Evolutionary conservation across 2,113 vertebrate genomes (phyloP), one percentile per base, ranked within the genome.

Genomic region (Limanda limanda): DNA sequence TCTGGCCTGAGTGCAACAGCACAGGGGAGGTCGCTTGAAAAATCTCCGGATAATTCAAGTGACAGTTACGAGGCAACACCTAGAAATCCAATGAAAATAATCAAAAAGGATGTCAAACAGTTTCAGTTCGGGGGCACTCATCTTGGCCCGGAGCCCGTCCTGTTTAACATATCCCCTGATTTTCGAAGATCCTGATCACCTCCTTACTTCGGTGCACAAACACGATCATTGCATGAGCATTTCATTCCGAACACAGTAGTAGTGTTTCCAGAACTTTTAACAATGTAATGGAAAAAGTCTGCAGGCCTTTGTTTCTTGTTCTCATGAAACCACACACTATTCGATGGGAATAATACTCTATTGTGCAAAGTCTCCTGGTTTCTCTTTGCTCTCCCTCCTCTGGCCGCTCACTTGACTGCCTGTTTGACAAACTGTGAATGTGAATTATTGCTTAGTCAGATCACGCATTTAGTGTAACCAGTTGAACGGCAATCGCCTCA

Each of bases 281-380:
- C 60, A 85, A 68, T 75, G 79, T 71, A 82, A 76, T 85, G 89
- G 85, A 90, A 91, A 92, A 91, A 61, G 81, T 89, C 88, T 86
- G 79, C 73, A 83, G 80, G 68, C 77, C 83, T 86, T 84, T 86
- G 68, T 82, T 81, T 48, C 47, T 76, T 67, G 63, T 78, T 83
- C 76, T 86, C 61, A 72, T 80, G 76, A 88, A 90, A 80, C 72
- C 72, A 57, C 68, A 71, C 37, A 78, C 48, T 13, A 48, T 74
- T 68, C 51, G 70, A 86, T 76, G 75, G 79, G 59, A 90, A 89
- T 84, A 88, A 81, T 82, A 59, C 70, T 65, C 76, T 90, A 81
- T 83, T 88, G 57, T 82, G 71, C 71, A 84, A 85, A 47, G 20
- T 55, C 61, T 55, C 58, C 70, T 64, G 31, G 21, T 80, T 79